phyloP scores from a whole-genome alignment of 2,797 vertebrate genomes.

The Diceros bicornis region DNA sequence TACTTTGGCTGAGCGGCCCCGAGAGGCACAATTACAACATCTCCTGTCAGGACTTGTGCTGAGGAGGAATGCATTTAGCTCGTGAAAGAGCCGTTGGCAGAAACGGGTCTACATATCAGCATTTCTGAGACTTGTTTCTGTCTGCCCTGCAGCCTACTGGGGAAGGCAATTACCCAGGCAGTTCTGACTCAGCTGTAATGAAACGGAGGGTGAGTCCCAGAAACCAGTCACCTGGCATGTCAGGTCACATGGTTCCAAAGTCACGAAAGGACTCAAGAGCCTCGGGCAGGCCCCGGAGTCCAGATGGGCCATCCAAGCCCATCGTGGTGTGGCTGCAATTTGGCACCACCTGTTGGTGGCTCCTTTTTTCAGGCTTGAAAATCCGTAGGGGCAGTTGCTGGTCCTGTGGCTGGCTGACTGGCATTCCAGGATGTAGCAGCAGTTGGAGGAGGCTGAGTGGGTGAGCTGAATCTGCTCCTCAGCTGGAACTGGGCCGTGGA shows the following conservation, averaged over 20 bases:
- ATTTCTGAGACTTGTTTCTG: neutral
- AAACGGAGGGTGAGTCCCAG: accelerated
- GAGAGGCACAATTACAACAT: neutral
- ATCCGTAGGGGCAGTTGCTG: accelerated
- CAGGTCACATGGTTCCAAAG: too few species aligned
- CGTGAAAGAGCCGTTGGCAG: accelerated
- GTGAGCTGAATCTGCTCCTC: accelerated
- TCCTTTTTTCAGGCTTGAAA: neutral
- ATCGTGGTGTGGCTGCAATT: accelerated
- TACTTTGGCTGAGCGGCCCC: neutral
- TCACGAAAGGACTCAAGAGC: accelerated
- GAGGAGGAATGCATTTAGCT: neutral
- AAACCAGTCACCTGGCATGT: accelerated
- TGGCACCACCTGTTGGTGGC: neutral
- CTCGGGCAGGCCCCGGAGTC: accelerated
- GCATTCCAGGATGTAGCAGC: accelerated
- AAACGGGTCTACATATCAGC: too few species aligned
- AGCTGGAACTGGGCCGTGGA: accelerated
- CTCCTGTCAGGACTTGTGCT: neutral
- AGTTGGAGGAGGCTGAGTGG: neutral
- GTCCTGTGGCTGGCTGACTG: accelerated
- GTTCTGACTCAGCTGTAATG: neutral
- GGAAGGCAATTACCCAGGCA: neutral
- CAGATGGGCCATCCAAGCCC: accelerated
- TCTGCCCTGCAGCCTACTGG: neutral